Evolutionary conservation across 2,113 vertebrate genomes (phyloP).

Genomic region (Perccottus glenii): DNA sequence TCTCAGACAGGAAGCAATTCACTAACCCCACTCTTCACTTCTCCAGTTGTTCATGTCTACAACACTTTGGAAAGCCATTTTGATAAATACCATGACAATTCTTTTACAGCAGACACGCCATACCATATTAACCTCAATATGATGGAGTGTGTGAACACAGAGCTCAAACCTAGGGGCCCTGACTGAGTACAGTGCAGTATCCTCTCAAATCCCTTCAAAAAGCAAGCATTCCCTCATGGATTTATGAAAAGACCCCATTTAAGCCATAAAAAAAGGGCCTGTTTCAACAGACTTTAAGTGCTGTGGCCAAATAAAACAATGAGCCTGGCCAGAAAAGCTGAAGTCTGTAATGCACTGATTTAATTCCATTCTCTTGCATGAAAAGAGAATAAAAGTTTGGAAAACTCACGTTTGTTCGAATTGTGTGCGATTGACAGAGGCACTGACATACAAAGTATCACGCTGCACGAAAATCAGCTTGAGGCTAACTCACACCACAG

Average conservation of each 20-base stretch:
- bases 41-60: conserved; percentile 56
- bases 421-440: conserved; percentile 57
- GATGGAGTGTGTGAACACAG: conserved; percentile 60
- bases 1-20: conserved; percentile 63
- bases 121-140: conserved; percentile 58
- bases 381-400: conserved; percentile 65
- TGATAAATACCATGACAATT: conserved; percentile 65
- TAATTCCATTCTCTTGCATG: conserved; percentile 74
- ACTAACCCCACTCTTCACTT: conserved; percentile 62
- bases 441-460: conserved; percentile 66
- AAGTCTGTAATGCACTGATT: conserved; percentile 65
- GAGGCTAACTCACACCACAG: conserved; percentile 49
- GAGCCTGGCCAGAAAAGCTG: conserved; percentile 65
- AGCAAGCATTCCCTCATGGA: conserved; percentile 66
- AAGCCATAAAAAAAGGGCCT: conserved; percentile 66
- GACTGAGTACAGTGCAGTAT: conserved; percentile 54
- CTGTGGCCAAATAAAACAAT: conserved; percentile 73
- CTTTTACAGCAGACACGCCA: conserved; percentile 42
- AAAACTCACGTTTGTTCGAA: conserved; percentile 57
- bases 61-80: conserved; percentile 36
- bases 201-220: conserved; percentile 66
- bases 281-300: conserved; percentile 67
- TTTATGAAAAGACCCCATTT: conserved; percentile 77
- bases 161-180: conserved; percentile 57
- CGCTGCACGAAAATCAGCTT: conserved; percentile 58